These are phyloP conservation scores for Chaenogobius annularis DNA, from an alignment of 2,113 vertebrate species.

Conservation along the genomic window DNA sequence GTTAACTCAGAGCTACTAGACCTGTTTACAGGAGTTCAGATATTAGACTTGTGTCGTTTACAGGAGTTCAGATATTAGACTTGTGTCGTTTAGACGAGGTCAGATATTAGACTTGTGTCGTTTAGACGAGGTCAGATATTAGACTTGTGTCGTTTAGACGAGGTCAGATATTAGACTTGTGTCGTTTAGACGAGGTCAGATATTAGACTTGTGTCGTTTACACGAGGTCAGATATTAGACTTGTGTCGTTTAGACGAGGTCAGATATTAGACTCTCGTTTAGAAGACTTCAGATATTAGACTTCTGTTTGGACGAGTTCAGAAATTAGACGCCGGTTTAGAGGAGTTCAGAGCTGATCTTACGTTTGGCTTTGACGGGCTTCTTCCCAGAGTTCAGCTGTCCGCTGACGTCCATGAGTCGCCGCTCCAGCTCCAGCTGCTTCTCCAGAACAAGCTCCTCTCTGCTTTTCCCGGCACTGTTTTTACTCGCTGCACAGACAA, in stretches of 20 bases:
- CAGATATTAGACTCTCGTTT: too few relatives aligned
- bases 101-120: too few relatives aligned
- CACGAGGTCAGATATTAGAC: background rate
- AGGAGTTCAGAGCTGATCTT: too few relatives aligned
- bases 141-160: too few relatives aligned
- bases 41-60: too few relatives aligned
- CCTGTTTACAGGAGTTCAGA: background rate
- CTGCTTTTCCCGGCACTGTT: conserved; percentile 86
- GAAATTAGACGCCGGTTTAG: too few relatives aligned
- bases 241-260: too few relatives aligned
- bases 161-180: background rate
- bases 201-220: too few relatives aligned
- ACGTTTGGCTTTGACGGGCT: conserved; percentile 86
- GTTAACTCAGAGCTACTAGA: background rate
- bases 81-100: background rate
- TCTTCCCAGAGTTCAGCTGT: conserved; percentile 91
- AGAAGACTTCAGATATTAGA: background rate
- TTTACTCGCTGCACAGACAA: conserved; percentile 71
- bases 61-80: too few relatives aligned
- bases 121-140: too few relatives aligned
- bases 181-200: too few relatives aligned
- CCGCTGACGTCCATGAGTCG: conserved; percentile 91
- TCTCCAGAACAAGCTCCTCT: conserved; percentile 90
- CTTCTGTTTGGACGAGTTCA: background rate
- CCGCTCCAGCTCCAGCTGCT: conserved; percentile 89